Conservation (phyloP, 2,113 vertebrate species). For the Cariama cristata region DNA sequence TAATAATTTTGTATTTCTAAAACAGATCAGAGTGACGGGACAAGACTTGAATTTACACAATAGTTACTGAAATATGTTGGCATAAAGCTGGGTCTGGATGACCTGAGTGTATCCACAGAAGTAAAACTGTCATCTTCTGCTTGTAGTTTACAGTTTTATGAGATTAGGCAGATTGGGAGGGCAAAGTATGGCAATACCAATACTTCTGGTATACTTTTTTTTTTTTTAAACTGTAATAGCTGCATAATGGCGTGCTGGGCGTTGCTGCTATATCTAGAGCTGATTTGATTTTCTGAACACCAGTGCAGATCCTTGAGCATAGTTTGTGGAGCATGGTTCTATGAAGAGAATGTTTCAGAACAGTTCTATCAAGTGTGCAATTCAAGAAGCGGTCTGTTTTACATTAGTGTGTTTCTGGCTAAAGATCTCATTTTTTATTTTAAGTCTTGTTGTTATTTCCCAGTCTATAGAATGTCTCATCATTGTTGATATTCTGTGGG, state of each 20-base stretch:
- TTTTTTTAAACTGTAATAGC: not conserved
- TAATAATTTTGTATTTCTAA: conserved; percentile 66
- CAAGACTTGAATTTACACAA: conserved; percentile 8
- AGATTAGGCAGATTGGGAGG: not conserved
- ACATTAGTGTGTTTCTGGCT: not conserved
- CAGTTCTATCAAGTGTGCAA: rapidly evolving
- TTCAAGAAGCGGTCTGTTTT: not conserved
- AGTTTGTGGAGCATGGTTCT: not conserved
- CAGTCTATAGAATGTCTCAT: conserved; percentile 18
- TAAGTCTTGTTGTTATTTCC: conserved; percentile 4
- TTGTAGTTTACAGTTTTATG: not conserved
- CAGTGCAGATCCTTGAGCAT: not conserved
- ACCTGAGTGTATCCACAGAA: not conserved
- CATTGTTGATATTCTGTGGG: not conserved
- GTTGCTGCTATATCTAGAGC: not conserved
- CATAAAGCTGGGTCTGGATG: not conserved
- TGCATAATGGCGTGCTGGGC: not conserved
- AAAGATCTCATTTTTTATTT: not conserved
- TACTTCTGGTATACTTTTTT: not conserved
- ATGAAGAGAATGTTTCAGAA: not conserved
- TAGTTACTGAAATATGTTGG: conserved; percentile 35
- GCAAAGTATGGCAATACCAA: not conserved
- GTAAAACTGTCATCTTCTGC: not conserved
- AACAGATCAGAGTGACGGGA: not conserved
- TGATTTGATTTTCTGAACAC: not conserved